Evolutionary conservation across 2,113 vertebrate genomes (phyloP), one percentile per base, ranked within the genome.

Genomic region (Dunckerocampus dactyliophorus): DNA sequence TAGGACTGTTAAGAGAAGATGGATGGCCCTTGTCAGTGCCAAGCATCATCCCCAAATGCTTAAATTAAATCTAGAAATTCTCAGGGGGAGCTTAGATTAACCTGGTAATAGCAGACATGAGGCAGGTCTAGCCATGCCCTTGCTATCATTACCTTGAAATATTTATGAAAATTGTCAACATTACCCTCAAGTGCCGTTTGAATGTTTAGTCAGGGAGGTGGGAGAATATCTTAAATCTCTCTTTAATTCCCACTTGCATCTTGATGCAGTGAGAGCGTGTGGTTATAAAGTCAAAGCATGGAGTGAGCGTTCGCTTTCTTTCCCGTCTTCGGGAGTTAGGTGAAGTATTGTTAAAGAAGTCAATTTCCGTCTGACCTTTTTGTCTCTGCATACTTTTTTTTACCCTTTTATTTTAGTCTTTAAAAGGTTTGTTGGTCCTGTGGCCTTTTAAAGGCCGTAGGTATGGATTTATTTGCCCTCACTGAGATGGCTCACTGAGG

Each of bases 1-100:
- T 91, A 93, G 87, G 88, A 89, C 77, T 75, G 90, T 90, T 94
- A 93, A 92, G 92, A 90, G 76, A 93, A 95, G 95, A 97, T 91
- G 91, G 93, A 95, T 95, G 89, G 90, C 75, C 73, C 88, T 85
- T 72, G 89, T 91, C 88, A 89, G 85, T 77, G 83, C 80, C 87
- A 87, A 88, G 90, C 89, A 62, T 88, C 89, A 91, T 93, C 89
- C 89, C 91, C 89, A 88, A 91, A 93, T 84, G 88, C 89, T 87
- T 89, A 90, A 92, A 89, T 69, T 85, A 91, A 93, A 93, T 92
- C 81, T 82, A 80, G 89, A 90, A 93, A 87, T 89, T 89, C 89
- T 90, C 83, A 76, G 76, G 89, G 89, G 92, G 92, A 90, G 87
- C 83, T 92, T 89, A 92, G 91, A 90, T 95, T 91, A 92, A 66